These are phyloP conservation scores for Anodontia alba DNA, from an alignment of 2,888 invertebrate genomes.

Conservation along the genomic window DNA sequence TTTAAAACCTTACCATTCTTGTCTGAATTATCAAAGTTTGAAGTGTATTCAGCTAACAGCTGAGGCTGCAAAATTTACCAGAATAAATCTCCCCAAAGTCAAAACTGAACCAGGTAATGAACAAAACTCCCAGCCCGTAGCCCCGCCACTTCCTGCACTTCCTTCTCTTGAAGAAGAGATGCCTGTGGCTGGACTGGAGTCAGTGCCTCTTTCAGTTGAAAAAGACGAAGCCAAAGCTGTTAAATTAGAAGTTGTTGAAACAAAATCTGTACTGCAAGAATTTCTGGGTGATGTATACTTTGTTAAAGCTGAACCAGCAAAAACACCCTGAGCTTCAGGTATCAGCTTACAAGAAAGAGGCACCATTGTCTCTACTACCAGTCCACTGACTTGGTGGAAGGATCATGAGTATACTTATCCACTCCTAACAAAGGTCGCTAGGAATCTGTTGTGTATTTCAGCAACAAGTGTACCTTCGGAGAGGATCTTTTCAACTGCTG, in stretches of 20 bases:
- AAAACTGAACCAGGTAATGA: not conserved
- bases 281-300: not conserved
- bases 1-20: not conserved
- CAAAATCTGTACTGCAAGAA: not conserved
- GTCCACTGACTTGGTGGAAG: conserved; percentile 4
- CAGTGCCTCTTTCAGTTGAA: not conserved
- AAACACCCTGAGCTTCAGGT: not conserved
- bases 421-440: not conserved
- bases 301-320: not conserved
- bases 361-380: not conserved
- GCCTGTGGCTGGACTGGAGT: not conserved
- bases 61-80: not conserved
- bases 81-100: not conserved
- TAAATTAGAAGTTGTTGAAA: not conserved
- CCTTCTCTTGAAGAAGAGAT: not conserved
- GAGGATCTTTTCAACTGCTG: conserved; percentile 11
- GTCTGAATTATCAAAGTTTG: not conserved
- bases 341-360: not conserved
- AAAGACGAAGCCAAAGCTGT: not conserved
- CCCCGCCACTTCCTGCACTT: not conserved
- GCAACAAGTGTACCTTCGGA: conserved; percentile 6
- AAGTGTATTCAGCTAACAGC: not conserved
- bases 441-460: not conserved
- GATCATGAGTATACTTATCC: not conserved
- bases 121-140: not conserved